A percentile compares a stretch with the other conserved stretches of the same genome.
These are phyloP conservation scores for Strix aluco DNA, from an alignment of 2,113 vertebrate genomes.

Conservation along the genomic window DNA sequence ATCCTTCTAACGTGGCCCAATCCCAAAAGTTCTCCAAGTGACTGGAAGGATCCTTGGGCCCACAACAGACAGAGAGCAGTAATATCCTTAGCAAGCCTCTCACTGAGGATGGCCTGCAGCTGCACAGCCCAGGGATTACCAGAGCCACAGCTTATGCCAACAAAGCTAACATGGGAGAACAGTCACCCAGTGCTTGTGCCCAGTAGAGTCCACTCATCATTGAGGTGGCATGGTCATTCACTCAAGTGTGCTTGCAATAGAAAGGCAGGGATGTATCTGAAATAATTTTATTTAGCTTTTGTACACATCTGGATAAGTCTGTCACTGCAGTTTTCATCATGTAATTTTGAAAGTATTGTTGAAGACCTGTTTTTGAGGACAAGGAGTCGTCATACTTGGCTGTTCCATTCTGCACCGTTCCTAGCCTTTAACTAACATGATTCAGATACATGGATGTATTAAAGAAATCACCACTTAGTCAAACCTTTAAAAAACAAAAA, in stretches of 20 bases:
- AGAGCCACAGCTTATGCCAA: not conserved
- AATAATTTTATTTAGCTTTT: not conserved
- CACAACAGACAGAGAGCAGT: not conserved
- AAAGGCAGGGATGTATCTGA: not conserved
- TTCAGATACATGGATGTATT: not conserved
- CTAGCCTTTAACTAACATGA: not conserved
- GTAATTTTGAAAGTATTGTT: not conserved
- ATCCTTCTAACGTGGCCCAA: not conserved
- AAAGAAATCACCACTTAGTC: not conserved
- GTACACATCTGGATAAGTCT: not conserved
- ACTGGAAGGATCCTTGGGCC: not conserved
- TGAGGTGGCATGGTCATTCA: not conserved
- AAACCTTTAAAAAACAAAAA: not conserved
- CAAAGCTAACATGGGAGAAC: not conserved
- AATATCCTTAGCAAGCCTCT: not conserved
- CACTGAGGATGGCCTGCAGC: not conserved
- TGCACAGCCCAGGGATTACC: not conserved
- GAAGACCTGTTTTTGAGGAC: not conserved
- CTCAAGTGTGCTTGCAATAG: not conserved
- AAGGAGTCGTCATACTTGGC: not conserved
- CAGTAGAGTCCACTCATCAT: fast-evolving
- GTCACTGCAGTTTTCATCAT: not conserved
- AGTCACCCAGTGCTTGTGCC: not conserved
- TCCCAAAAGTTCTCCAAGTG: not conserved
- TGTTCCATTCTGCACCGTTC: not conserved